These are phyloP conservation scores for Athalia cordata DNA, from an alignment of 2,888 invertebrate genomes.

Conservation along the genomic window DNA sequence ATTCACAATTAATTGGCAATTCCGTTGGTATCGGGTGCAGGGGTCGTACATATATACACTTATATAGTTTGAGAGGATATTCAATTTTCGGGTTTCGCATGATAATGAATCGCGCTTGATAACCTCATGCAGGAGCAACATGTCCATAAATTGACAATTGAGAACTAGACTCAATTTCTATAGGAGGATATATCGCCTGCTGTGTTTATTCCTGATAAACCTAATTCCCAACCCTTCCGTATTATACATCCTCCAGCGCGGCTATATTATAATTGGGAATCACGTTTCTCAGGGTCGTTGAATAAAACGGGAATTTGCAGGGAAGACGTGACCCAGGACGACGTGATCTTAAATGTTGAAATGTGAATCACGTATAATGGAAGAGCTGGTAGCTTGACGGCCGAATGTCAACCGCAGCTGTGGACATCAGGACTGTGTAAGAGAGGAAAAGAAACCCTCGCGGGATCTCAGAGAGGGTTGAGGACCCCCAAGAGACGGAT, in stretches of 20 bases:
- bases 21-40: neutral
- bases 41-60: too few relatives aligned
- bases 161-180: too few relatives aligned
- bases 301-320: too few relatives aligned
- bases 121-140: neutral
- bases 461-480: slow-evolving; percentile 8
- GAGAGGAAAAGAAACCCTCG: neutral
- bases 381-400: slow-evolving; percentile 10
- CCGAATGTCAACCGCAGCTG: slow-evolving; percentile 37
- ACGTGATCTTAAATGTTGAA: neutral
- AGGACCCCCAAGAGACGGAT: slow-evolving; percentile 11
- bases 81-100: slow-evolving; percentile 25
- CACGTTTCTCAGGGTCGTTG: too few relatives aligned
- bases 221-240: too few relatives aligned
- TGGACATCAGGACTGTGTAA: neutral
- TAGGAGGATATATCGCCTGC: too few relatives aligned
- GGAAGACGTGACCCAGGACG: neutral
- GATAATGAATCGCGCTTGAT: neutral
- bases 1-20: slow-evolving; percentile 39
- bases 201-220: too few relatives aligned
- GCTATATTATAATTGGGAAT: too few relatives aligned
- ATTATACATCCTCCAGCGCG: too few relatives aligned
- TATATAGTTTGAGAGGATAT: slow-evolving; percentile 7
- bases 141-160: too few relatives aligned
- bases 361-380: slow-evolving; percentile 35